Evolutionary conservation across 2,797 vertebrate species (phyloP).

Genomic region (Rhinichthys osculus): DNA sequence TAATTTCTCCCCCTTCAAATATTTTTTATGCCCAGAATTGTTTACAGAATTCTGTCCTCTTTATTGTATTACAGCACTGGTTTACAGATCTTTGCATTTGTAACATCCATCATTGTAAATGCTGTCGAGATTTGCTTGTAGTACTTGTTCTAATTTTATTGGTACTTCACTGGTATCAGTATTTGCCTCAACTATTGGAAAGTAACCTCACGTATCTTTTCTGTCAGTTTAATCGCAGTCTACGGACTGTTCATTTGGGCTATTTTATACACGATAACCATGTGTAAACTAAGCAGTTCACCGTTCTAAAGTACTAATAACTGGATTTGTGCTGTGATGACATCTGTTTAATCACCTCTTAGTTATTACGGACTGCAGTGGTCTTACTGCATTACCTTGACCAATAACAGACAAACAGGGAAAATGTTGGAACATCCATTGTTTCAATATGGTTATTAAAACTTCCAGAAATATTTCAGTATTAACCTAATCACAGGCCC

Average conservation of each 20-base stretch:
- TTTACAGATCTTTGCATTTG: slow-evolving; percentile 46
- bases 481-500: slow-evolving; percentile 72
- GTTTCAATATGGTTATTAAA: slow-evolving; percentile 65
- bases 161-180: slow-evolving; percentile 74
- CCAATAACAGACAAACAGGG: neutral
- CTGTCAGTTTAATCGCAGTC: slow-evolving; percentile 43
- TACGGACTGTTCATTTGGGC: slow-evolving; percentile 66
- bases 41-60: slow-evolving; percentile 23
- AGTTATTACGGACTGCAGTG: slow-evolving; percentile 55
- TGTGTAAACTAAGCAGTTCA: slow-evolving; percentile 69
- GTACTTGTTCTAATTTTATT: slow-evolving; percentile 78
- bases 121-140: slow-evolving; percentile 80
- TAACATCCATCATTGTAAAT: slow-evolving; percentile 73
- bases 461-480: slow-evolving; percentile 74
- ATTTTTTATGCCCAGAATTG: slow-evolving; percentile 22
- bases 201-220: slow-evolving; percentile 70
- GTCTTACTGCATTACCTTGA: slow-evolving; percentile 15
- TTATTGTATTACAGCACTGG: slow-evolving; percentile 43
- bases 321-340: slow-evolving; percentile 51
- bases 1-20: neutral
- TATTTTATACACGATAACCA: slow-evolving; percentile 70
- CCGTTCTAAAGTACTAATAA: slow-evolving; percentile 64
- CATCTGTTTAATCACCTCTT: slow-evolving; percentile 71
- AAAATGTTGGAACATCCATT: slow-evolving; percentile 4
- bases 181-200: slow-evolving; percentile 75